These are phyloP conservation scores for Piaya cayana DNA, from an alignment of 2,113 vertebrate species.

Conservation along the genomic window DNA sequence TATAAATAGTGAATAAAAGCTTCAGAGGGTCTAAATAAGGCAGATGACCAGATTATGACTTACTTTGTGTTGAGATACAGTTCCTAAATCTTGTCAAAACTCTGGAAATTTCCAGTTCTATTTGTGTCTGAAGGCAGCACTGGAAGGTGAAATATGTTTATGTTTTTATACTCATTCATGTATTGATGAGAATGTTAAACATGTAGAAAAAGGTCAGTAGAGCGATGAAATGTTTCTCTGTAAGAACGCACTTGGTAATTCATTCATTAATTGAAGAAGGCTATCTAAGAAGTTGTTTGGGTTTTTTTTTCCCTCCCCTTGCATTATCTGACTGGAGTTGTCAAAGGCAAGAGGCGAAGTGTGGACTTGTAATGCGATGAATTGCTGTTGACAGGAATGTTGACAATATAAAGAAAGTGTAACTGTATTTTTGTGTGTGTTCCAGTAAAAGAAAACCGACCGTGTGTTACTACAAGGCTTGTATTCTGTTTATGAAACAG, in stretches of 20 bases:
- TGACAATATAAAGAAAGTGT: background rate
- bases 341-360: background rate
- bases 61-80: background rate
- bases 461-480: background rate
- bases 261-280: background rate
- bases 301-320: background rate
- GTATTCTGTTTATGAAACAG: background rate
- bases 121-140: background rate
- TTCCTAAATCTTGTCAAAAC: background rate
- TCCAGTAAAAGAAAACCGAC: background rate
- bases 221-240: background rate
- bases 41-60: background rate
- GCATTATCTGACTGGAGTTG: background rate
- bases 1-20: background rate
- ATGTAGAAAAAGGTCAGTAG: background rate
- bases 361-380: background rate
- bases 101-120: background rate
- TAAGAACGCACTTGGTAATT: background rate
- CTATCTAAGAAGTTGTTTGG: background rate
- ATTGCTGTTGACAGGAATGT: background rate
- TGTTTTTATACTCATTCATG: background rate
- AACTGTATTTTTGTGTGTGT: background rate
- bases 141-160: background rate
- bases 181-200: background rate
- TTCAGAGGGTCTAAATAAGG: background rate